Percentiles rank a stretch among this genome's conserved stretches.
phyloP scores from a whole-genome alignment of 2,888 invertebrate species.

The Erebia ligea region DNA sequence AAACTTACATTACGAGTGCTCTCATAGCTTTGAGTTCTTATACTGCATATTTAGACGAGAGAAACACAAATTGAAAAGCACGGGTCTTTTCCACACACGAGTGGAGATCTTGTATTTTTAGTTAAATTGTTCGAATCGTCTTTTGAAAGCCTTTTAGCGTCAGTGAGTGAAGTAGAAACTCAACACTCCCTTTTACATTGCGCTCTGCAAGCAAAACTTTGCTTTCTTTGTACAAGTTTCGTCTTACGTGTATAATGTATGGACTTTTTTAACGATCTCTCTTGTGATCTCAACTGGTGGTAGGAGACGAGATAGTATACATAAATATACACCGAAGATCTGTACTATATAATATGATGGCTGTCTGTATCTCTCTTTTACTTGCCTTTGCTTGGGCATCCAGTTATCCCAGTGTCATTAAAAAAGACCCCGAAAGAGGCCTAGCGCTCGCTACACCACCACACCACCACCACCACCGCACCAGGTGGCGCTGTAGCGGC shows the following conservation, averaged over 20 bases:
- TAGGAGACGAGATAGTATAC: too few species aligned
- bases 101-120: slow-evolving; percentile 31
- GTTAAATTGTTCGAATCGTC: slow-evolving; percentile 39
- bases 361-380: too few species aligned
- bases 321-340: too few species aligned
- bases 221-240: slow-evolving; percentile 26
- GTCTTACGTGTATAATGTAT: neutral
- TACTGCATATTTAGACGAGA: slow-evolving; percentile 6
- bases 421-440: too few species aligned
- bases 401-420: too few species aligned
- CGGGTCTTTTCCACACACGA: slow-evolving; percentile 19
- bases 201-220: slow-evolving; percentile 30
- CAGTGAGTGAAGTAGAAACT: slow-evolving; percentile 31
- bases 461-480: too few species aligned
- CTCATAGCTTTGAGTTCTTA: slow-evolving; percentile 6
- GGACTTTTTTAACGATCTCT: too few species aligned
- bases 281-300: too few species aligned
- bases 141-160: slow-evolving; percentile 38
- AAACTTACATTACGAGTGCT: neutral
- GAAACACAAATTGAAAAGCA: slow-evolving; percentile 19
- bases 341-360: too few species aligned
- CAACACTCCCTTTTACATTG: slow-evolving; percentile 35
- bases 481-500: too few species aligned
- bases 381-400: too few species aligned
- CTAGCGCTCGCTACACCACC: too few species aligned